Percentiles rank a stretch among this genome's conserved stretches.
These are phyloP conservation scores for Henicopernis longicauda DNA, from an alignment of 2,113 vertebrate species.

Conservation along the genomic window DNA sequence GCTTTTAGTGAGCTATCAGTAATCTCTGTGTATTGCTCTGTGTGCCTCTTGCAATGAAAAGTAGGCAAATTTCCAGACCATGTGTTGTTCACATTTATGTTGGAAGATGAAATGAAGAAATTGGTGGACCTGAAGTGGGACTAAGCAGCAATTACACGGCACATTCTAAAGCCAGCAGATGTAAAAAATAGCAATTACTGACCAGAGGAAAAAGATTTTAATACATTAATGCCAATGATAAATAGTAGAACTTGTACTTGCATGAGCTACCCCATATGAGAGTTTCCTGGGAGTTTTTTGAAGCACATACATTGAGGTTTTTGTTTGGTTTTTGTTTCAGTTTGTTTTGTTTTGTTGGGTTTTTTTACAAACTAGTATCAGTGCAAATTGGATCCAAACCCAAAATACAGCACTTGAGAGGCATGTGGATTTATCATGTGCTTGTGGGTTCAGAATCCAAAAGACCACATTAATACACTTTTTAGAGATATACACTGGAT, in stretches of 20 bases:
- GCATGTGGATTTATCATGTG: background rate
- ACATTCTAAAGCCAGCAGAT: background rate
- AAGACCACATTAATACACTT: background rate
- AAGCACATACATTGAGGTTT: background rate
- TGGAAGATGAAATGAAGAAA: background rate
- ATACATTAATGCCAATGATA: background rate
- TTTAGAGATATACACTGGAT: background rate
- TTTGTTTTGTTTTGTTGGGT: background rate
- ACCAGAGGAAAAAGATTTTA: background rate
- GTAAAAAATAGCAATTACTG: background rate
- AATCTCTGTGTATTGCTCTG: background rate
- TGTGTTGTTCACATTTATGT: background rate
- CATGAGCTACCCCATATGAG: background rate
- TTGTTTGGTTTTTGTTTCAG: background rate
- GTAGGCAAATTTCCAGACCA: background rate
- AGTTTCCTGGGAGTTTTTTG: background rate
- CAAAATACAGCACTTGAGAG: background rate
- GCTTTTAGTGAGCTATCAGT: background rate
- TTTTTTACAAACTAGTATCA: background rate
- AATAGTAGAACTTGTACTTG: background rate
- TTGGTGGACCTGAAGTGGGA: background rate
- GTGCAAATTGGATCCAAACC: background rate
- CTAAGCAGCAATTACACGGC: background rate
- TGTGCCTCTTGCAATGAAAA: background rate
- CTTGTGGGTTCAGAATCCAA: background rate